phyloP scores from a whole-genome alignment of 2,888 invertebrate species.

The Eueremaeus valkanovi region DNA sequence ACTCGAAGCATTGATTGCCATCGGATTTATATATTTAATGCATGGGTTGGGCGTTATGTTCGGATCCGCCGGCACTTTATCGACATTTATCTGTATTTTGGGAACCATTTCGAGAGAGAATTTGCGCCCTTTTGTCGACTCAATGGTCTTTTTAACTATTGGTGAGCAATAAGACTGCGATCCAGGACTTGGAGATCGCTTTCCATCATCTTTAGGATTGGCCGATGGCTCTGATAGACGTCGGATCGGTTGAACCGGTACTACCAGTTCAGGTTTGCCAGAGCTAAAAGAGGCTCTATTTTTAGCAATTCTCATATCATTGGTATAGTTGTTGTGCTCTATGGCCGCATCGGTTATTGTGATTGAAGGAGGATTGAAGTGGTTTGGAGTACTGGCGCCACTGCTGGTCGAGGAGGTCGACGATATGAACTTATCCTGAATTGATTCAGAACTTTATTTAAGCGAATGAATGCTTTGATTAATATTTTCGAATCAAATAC shows the following conservation, averaged over 20 bases:
- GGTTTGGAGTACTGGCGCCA: conserved; percentile 24
- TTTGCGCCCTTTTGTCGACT: conserved; percentile 42
- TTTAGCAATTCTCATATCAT: neutral
- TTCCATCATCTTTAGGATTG: neutral
- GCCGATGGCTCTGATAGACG: conserved; percentile 1
- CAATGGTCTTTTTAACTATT: conserved; percentile 8
- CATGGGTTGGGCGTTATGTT: conserved; percentile 59
- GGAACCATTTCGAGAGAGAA: conserved; percentile 48
- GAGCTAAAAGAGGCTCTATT: neutral
- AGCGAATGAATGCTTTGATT: neutral
- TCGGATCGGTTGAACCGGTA: neutral
- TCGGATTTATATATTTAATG: conserved; percentile 45
- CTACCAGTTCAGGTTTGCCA: neutral
- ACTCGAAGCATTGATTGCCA: conserved; percentile 44
- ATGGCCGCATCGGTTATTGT: conserved; percentile 29
- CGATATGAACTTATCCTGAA: neutral
- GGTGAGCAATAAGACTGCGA: conserved; percentile 24
- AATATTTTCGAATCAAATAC: neutral
- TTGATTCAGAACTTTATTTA: neutral
- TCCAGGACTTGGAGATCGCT: conserved; percentile 15
- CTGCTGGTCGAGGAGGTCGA: conserved; percentile 16
- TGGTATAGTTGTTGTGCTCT: conserved; percentile 13
- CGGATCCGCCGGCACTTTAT: conserved; percentile 50
- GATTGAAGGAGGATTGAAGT: conserved; percentile 34
- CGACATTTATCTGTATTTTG: conserved; percentile 64